Conservation (phyloP, 2,888 invertebrate species). For the Tanytarsus gracilentus region DNA sequence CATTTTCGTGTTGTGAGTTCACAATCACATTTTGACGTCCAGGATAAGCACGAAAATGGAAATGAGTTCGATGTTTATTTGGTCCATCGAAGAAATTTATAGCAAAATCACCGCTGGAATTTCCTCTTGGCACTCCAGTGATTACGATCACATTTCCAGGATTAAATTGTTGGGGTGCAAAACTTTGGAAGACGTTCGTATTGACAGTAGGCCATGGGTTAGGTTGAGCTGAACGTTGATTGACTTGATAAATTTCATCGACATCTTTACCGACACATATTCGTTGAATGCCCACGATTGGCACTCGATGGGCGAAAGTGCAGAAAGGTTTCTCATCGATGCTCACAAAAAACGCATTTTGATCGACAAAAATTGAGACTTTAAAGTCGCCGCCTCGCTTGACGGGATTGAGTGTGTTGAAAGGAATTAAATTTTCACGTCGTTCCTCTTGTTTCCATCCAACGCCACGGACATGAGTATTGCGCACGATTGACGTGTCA, state of each 20-base stretch:
- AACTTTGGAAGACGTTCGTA: background rate
- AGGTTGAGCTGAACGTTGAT: background rate
- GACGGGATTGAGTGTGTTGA: background rate
- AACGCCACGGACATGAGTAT: background rate
- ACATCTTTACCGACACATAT: background rate
- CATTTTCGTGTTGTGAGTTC: background rate
- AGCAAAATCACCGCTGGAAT: background rate
- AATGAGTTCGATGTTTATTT: background rate
- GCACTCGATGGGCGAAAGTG: conserved; percentile 1
- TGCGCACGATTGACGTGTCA: background rate
- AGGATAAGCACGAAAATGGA: background rate
- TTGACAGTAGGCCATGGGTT: background rate
- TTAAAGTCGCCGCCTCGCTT: background rate
- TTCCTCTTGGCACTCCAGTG: background rate
- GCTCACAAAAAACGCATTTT: background rate
- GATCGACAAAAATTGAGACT: background rate
- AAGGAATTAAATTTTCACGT: background rate
- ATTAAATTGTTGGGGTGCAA: background rate
- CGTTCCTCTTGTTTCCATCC: background rate
- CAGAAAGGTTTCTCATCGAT: background rate
- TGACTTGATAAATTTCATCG: conserved; percentile 1
- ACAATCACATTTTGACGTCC: background rate
- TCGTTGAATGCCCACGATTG: background rate
- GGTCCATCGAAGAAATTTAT: background rate
- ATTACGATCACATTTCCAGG: background rate